Conservation (phyloP, 1,140 invertebrate genomes). For the Oedothorax gibbosus region DNA sequence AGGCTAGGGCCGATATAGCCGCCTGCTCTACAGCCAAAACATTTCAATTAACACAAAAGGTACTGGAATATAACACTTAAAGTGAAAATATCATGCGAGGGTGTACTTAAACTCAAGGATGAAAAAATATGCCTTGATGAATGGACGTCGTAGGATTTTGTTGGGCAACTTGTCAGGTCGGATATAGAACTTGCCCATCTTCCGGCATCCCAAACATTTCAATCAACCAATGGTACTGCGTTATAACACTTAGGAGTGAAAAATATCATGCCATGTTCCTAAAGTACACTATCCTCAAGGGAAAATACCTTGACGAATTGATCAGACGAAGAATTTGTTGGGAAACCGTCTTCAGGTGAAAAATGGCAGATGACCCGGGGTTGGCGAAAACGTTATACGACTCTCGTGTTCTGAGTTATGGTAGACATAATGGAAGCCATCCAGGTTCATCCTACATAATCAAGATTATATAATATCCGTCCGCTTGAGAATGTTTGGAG, state of each 20-base stretch:
- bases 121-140: too few species aligned
- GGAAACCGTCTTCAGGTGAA: conserved; percentile 27
- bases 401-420: conserved; percentile 10
- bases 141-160: too few species aligned
- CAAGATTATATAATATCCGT: conserved; percentile 41
- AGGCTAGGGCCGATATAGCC: not conserved
- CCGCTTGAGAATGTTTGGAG: conserved; percentile 33
- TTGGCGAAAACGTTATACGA: conserved; percentile 12
- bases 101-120: too few species aligned
- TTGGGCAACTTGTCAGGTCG: too few species aligned
- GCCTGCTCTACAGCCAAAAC: conserved; percentile 6
- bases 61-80: conserved; percentile 14
- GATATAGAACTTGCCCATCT: too few species aligned
- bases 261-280: conserved; percentile 23
- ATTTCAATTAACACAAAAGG: conserved; percentile 30
- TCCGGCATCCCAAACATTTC: conserved; percentile 13
- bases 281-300: not conserved
- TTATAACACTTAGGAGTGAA: conserved; percentile 29
- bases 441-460: conserved; percentile 15
- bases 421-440: not conserved
- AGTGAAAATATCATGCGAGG: conserved; percentile 30
- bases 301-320: not conserved
- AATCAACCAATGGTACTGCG: conserved; percentile 7
- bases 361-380: conserved; percentile 18
- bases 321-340: conserved; percentile 22